Base-by-base conservation (phyloP, 2,113 vertebrate genomes). In the Tupaia tana region DNA sequence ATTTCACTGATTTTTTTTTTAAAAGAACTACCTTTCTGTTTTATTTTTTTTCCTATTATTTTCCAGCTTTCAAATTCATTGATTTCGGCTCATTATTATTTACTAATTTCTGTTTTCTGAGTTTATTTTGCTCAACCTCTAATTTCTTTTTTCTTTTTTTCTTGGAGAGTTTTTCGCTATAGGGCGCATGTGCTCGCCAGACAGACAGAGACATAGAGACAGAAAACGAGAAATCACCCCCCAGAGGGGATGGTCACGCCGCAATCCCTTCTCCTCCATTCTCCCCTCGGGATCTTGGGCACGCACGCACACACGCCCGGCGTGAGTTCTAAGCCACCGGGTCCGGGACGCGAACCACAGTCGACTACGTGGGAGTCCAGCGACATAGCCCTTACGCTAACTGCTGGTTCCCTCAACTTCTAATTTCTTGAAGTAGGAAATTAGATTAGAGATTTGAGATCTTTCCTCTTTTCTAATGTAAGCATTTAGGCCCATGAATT, bases 381-480 rank as follows among this genome's bases (percentile, higher is more conserved):
- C n/a, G n/a, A n/a, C n/a, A n/a, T n/a, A n/a, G n/a, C n/a, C n/a
- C n/a, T n/a, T n/a, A n/a, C n/a, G n/a, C n/a, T n/a, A n/a, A n/a
- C n/a, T n/a, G n/a, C n/a, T n/a, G n/a, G n/a, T n/a, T n/a, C n/a
- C n/a, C n/a, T n/a, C 15, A 20, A 64, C 5, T 70, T 27, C 84
- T 63, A 43, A 43, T 70, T 89, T 91, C 66, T 86, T 31, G 58
- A 92, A 74, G 11, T 22, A 34, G 18, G 10, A 71, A 86, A 9
- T 66, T 59, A 43, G 56, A 56, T 88, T 64, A 24, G 54, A 73
- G 29, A 29, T 64, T 85, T 58, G 61, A 89, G 14, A 34, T 24
- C 64, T 54, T 34, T 80, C 34, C 43, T 92, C 29, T 92, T 87
- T 90, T 83, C 56, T 70, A 91, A 77, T 29, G 19, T 31, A 86